Conservation (phyloP, 2,113 vertebrate species). For the Philantomba maxwellii region DNA sequence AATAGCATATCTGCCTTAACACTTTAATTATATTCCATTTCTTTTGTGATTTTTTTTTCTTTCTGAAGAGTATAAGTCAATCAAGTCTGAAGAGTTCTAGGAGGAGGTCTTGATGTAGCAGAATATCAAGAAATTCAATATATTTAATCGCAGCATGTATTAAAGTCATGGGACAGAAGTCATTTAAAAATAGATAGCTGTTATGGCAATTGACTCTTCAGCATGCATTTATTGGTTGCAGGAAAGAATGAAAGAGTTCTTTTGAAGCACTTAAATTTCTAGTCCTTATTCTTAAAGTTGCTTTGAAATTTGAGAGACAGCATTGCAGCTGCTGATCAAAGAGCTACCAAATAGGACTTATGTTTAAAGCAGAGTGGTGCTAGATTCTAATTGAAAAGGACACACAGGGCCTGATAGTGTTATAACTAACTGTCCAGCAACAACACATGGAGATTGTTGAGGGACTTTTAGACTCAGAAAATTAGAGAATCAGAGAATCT, state of each 20-base stretch:
- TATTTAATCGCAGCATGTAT: neutral
- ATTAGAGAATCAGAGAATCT: neutral
- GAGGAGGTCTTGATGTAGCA: neutral
- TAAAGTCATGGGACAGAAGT: neutral
- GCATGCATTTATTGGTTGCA: neutral
- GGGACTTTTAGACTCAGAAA: neutral
- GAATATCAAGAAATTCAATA: neutral
- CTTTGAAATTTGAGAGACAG: constrained; percentile 63
- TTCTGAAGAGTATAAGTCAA: neutral
- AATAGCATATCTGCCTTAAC: neutral
- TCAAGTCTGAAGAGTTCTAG: neutral
- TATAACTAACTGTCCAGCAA: neutral
- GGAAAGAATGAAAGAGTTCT: neutral
- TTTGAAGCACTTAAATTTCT: constrained; percentile 35
- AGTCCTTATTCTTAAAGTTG: constrained; percentile 10
- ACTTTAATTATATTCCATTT: neutral
- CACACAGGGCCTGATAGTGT: neutral
- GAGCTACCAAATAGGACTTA: neutral
- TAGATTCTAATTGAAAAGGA: constrained; percentile 5
- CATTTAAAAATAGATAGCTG: neutral
- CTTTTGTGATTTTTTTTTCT: neutral
- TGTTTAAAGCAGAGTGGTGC: constrained; percentile 5
- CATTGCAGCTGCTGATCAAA: constrained; percentile 27
- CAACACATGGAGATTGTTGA: neutral
- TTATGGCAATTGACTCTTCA: neutral